These are phyloP conservation scores for Lutjanus campechanus DNA, from an alignment of 2,797 vertebrate species.

Conservation along the genomic window DNA sequence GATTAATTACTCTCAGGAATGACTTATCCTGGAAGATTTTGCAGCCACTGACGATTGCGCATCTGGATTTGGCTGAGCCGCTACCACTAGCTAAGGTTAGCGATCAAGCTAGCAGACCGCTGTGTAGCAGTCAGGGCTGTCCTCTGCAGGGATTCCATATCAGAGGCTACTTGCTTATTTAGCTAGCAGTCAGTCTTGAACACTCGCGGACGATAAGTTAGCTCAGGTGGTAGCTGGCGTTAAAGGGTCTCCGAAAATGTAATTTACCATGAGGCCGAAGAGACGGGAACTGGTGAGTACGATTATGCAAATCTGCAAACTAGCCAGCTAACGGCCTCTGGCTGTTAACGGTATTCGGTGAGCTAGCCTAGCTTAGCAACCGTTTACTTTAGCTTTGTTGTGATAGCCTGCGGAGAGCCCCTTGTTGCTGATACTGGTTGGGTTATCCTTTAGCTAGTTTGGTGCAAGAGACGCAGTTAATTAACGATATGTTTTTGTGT, in stretches of 20 bases:
- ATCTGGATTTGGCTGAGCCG: constrained; percentile 75
- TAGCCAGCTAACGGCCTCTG: constrained; percentile 17
- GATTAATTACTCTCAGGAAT: constrained; percentile 1
- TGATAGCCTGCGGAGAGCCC: constrained; percentile 57
- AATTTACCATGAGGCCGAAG: constrained; percentile 71
- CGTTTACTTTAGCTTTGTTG: constrained; percentile 65
- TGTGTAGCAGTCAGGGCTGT: constrained; percentile 19
- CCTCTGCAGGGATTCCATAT: constrained; percentile 21
- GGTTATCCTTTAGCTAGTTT: neutral
- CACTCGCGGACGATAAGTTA: constrained; percentile 15
- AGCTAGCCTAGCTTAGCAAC: constrained; percentile 39
- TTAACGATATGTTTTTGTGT: fast-evolving
- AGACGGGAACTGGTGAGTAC: constrained; percentile 83
- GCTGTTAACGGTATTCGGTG: constrained; percentile 30
- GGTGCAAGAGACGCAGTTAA: fast-evolving
- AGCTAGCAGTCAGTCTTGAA: constrained; percentile 27
- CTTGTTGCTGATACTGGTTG: neutral
- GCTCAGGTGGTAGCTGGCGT: constrained; percentile 38
- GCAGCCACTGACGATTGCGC: constrained; percentile 65
- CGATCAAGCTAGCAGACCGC: constrained; percentile 41
- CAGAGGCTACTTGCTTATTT: constrained; percentile 23
- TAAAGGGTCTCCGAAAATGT: constrained; percentile 54
- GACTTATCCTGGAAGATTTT: constrained; percentile 19
- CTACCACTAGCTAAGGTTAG: constrained; percentile 32
- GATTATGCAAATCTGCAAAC: neutral